These are phyloP conservation scores for Cremastinae sp. DNA, from an alignment of 2,888 invertebrate species.

Conservation along the genomic window DNA sequence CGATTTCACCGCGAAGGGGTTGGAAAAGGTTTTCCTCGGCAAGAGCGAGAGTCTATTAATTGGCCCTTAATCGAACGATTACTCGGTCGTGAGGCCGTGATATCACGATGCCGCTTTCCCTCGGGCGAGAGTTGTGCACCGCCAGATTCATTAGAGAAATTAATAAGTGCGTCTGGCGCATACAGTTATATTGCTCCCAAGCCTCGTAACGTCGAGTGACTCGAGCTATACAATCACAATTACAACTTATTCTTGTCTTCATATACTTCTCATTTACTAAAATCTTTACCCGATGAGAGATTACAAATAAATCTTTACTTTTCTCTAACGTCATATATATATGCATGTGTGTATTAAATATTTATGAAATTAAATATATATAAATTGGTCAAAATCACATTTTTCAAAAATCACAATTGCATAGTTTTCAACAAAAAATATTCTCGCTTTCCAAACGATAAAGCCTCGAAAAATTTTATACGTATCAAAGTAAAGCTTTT, in stretches of 20 bases:
- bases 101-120: slow-evolving; percentile 50
- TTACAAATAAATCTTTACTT: too few species aligned
- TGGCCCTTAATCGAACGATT: slow-evolving; percentile 70
- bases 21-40: slow-evolving; percentile 29
- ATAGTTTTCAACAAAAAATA: too few species aligned
- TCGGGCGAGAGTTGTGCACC: slow-evolving; percentile 52
- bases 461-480: too few species aligned
- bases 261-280: neutral
- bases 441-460: too few species aligned
- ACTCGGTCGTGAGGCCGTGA: slow-evolving; percentile 60
- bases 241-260: slow-evolving; percentile 67
- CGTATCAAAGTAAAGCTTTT: too few species aligned
- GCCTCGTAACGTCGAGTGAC: slow-evolving; percentile 21
- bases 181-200: slow-evolving; percentile 8
- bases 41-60: slow-evolving; percentile 66
- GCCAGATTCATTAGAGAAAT: slow-evolving; percentile 71
- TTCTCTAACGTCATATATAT: too few species aligned
- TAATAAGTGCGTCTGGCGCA: slow-evolving; percentile 65
- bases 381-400: too few species aligned
- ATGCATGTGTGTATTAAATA: too few species aligned
- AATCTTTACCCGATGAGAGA: too few species aligned
- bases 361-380: too few species aligned
- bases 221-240: slow-evolving; percentile 46
- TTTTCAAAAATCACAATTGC: too few species aligned
- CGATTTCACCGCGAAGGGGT: neutral